These are phyloP conservation scores for Australoheros scitulus DNA, from an alignment of 2,113 vertebrate genomes.

Conservation along the genomic window DNA sequence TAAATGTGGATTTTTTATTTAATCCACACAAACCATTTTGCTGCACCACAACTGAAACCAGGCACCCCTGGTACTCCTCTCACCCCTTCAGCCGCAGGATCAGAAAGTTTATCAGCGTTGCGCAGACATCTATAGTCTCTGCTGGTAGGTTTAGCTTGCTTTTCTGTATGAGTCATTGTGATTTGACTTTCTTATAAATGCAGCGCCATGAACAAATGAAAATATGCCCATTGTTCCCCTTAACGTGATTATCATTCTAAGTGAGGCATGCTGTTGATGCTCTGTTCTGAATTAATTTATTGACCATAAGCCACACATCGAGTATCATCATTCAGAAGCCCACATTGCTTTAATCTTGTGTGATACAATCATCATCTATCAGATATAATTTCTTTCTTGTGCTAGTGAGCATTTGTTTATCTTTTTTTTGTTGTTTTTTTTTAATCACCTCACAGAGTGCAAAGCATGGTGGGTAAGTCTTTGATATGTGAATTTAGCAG, in stretches of 20 bases:
- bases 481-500: neutral
- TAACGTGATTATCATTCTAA: neutral
- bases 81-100: neutral
- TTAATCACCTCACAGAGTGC: neutral
- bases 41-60: neutral
- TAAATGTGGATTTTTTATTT: neutral
- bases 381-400: neutral
- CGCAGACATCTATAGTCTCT: neutral
- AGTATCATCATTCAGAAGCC: neutral
- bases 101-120: neutral
- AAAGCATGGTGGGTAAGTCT: neutral
- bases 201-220: neutral
- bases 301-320: neutral
- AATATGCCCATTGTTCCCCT: neutral
- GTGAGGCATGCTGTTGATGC: neutral
- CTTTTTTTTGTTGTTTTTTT: neutral
- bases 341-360: neutral
- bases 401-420: neutral
- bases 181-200: neutral
- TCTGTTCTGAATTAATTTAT: neutral
- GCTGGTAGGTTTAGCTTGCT: neutral
- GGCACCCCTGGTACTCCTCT: neutral
- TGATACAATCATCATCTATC: constrained; percentile 7
- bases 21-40: neutral
- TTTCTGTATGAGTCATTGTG: neutral